Conservation (phyloP, 1,140 invertebrate species). For the Listronotus bonariensis region DNA sequence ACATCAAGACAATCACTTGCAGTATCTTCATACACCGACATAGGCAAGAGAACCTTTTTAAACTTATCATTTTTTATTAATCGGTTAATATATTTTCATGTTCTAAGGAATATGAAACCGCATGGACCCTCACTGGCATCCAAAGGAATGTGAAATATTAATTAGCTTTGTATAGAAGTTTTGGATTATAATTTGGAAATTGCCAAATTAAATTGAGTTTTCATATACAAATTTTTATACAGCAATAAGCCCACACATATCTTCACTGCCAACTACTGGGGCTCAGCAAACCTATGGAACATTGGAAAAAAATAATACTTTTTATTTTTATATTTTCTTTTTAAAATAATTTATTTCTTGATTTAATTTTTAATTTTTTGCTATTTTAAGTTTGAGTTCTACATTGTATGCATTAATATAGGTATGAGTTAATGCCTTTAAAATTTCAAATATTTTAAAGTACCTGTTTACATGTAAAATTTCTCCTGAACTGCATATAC, state of each 20-base stretch:
- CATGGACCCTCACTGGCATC: too few species aligned
- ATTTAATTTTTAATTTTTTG: background rate
- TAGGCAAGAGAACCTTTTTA: too few species aligned
- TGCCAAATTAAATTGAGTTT: background rate
- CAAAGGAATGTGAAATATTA: too few species aligned
- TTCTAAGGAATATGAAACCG: too few species aligned
- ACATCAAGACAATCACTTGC: too few species aligned
- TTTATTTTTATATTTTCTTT: background rate
- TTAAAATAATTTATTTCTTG: background rate
- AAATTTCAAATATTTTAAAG: background rate
- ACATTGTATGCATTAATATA: background rate
- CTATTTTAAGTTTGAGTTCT: background rate
- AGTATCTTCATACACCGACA: too few species aligned
- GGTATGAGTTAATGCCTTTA: background rate
- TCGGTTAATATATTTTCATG: too few species aligned
- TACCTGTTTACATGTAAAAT: slow-evolving; percentile 18
- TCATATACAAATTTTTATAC: background rate
- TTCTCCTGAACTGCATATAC: slow-evolving; percentile 8
- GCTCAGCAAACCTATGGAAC: slow-evolving; percentile 4
- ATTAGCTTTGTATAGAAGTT: too few species aligned
- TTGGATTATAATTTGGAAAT: background rate
- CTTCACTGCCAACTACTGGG: background rate
- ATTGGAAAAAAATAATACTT: background rate
- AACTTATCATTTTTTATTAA: too few species aligned
- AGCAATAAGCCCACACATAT: background rate